Evolutionary conservation across 1,140 invertebrate species (phyloP), one percentile per base, ranked within the genome.

Genomic region (Periplaneta americana): DNA sequence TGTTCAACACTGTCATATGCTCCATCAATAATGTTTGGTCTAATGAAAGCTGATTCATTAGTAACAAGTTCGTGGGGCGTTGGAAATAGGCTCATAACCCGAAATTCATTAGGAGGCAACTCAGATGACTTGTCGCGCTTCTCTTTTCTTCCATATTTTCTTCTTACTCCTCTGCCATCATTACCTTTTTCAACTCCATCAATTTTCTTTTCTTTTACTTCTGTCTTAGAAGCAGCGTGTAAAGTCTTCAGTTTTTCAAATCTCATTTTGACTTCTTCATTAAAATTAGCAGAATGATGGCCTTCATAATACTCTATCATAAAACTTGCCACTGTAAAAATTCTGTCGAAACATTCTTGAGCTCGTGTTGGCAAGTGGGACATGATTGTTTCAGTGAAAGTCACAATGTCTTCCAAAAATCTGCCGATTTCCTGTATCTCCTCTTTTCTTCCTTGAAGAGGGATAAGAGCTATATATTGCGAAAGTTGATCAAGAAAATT

Each of bases 1-100:
- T 95, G 91, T 34, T 94, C 89, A 0, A 92, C 88, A 85, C 90
- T 87, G 11, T 87, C 83, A 86, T 94, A 96, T 0, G 87, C 84
- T 4, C 93, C 93, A 35, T 90, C 83, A 0, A 91, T 85, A 75
- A 92, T 91, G 85, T 94, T 94, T 15, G 90, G 87, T 5, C 91
- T 87, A 15, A 94, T 82, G 86, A 90, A 92, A 31, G 86, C 86
- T 76, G 83, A 85, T 22, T 35, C 31, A 34, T 79, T 32, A 4
- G 83, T 83, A 74, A 90, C 66, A 66, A 85, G 22, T 75, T 82
- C 81, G 5, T 82, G 36, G 15, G 17, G 22, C 28, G 34, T 39
- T 18, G 81, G 81, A 79, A 33, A 79, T 13, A 82, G 18, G 28
- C 39, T 79, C 36, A 81, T 48, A 10, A 79, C 75, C 34, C 81